These are phyloP conservation scores for Coremacera marginata DNA, from an alignment of 2,888 invertebrate species.

Conservation along the genomic window DNA sequence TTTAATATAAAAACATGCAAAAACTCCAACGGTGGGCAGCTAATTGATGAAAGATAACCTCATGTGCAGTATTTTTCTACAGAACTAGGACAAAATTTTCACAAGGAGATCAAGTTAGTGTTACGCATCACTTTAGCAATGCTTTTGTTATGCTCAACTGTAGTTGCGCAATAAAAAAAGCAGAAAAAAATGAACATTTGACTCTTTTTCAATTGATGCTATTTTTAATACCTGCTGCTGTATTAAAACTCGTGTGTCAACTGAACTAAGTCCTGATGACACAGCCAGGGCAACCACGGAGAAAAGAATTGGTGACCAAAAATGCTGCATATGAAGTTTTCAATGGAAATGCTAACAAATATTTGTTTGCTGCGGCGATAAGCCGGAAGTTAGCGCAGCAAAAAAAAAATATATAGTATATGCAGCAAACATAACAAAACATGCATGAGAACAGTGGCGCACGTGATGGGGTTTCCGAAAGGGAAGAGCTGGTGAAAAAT, in stretches of 20 bases:
- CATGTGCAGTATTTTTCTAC: no score
- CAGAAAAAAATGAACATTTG: not conserved
- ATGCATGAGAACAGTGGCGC: no score
- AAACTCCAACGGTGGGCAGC: no score
- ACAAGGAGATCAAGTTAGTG: no score
- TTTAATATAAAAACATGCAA: no score
- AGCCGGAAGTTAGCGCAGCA: not conserved
- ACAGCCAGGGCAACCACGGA: not conserved
- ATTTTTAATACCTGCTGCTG: not conserved
- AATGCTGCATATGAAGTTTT: not conserved
- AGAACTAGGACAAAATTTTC: no score
- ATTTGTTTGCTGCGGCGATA: constrained; percentile 14
- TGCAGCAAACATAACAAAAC: no score
- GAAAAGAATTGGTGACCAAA: not conserved
- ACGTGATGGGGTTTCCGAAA: no score
- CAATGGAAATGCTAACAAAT: not conserved
- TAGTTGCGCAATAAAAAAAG: not conserved
- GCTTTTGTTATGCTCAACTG: not conserved
- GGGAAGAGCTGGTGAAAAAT: no score
- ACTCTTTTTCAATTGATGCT: not conserved
- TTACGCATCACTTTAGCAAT: not conserved
- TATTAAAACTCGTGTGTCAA: not conserved
- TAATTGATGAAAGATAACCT: no score
- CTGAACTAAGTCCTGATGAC: not conserved
- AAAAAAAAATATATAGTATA: not conserved